Percentiles rank a stretch among this genome's conserved stretches.
Conservation (phyloP, 2,888 invertebrate species). For the Amphiduros pacificus region DNA sequence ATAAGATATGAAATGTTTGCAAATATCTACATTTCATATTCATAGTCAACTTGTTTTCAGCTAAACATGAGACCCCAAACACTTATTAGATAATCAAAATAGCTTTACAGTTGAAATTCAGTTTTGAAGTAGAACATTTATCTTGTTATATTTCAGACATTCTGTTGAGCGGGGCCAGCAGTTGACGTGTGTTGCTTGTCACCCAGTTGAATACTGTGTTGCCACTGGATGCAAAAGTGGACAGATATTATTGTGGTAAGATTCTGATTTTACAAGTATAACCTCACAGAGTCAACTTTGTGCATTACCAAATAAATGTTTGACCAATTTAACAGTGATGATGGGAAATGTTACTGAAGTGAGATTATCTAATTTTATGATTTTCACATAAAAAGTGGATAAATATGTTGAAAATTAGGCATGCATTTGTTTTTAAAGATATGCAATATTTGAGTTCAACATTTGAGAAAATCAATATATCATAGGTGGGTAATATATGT, state of each 20-base stretch:
- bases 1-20: not conserved
- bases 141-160: not conserved
- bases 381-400: no score
- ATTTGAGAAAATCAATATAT: no score
- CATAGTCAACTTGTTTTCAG: not conserved
- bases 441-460: no score
- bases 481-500: no score
- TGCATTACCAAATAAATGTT: no score
- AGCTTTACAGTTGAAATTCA: not conserved
- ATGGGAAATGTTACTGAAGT: not conserved
- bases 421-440: no score
- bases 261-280: no score
- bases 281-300: no score
- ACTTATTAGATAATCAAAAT: not conserved
- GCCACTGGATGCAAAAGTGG: slow-evolving; percentile 74
- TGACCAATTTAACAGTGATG: not conserved
- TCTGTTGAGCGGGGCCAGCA: not conserved
- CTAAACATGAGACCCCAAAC: not conserved
- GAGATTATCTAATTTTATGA: no score
- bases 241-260: slow-evolving; percentile 32
- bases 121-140: not conserved
- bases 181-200: slow-evolving; percentile 70
- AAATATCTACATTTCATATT: not conserved
- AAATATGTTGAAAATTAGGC: no score
- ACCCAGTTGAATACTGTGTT: slow-evolving; percentile 69